phyloP scores from a whole-genome alignment of 2,888 invertebrate species.

The Cactoblastis cactorum region DNA sequence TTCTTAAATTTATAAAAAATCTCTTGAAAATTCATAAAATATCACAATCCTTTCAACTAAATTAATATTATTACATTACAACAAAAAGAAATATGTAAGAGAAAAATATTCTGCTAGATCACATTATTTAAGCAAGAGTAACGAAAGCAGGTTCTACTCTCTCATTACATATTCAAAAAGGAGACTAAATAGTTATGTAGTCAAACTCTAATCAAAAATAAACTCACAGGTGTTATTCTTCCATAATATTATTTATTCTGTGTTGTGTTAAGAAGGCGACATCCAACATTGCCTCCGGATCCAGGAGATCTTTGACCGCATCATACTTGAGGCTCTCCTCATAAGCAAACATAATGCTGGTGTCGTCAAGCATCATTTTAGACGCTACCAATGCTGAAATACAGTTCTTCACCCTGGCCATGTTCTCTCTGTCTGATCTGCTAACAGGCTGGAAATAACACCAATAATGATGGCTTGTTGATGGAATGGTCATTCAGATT shows the following conservation, averaged over 20 bases:
- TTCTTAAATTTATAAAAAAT: too few species aligned
- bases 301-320: constrained; percentile 85
- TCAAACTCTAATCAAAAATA: constrained; percentile 9
- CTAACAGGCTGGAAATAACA: constrained; percentile 81
- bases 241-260: constrained; percentile 75
- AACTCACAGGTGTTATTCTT: constrained; percentile 41
- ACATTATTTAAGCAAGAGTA: too few species aligned
- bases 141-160: too few species aligned
- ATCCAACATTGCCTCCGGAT: constrained; percentile 92
- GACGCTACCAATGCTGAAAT: constrained; percentile 91
- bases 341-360: constrained; percentile 93
- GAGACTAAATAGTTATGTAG: neutral
- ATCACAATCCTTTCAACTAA: too few species aligned
- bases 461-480: too few species aligned
- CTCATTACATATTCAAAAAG: too few species aligned
- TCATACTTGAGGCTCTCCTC: constrained; percentile 92
- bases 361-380: constrained; percentile 94
- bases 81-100: too few species aligned
- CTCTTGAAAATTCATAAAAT: too few species aligned
- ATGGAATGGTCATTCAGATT: too few species aligned
- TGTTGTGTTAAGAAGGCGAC: constrained; percentile 89
- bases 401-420: constrained; percentile 93
- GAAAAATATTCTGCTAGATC: too few species aligned
- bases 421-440: constrained; percentile 87
- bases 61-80: too few species aligned